Evolutionary conservation across 2,113 vertebrate genomes (phyloP), one percentile per base, ranked within the genome.

Genomic region (Indicator maculatus): DNA sequence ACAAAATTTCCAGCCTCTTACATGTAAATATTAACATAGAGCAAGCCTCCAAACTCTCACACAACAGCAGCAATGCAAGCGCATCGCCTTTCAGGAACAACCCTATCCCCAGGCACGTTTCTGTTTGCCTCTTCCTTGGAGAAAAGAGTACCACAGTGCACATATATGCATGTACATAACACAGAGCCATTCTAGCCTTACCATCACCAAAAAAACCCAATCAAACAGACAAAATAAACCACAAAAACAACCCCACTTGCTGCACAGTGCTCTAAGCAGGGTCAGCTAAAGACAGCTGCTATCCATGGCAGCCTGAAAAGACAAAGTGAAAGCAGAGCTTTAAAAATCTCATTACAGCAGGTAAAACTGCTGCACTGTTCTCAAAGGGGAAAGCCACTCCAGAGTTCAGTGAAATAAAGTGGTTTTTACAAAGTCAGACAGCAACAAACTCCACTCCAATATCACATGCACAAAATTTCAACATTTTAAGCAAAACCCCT

Each of bases 161-260:
- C 7, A 14, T 19, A 16, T 8, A 44, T 1, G 44, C 0, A 1
- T 6, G 15, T 52, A 13, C 21, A 23, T 24, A 24, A 23, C 20
- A 61, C 31, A 38, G 18, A 88, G 20, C 60, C 79, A 47, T 44
- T 56, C 33, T 18, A 60, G n/a, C 19, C n/a, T 0, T 14, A 60
- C 15, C 28, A 83, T 41, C 52, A 64, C 21, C 27, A 21, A 30
- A 60, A 64, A 11, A 55, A 20, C 28, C n/a, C n/a, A n/a, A n/a
- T n/a, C 17, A 28, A 28, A 26, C 26, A 76, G 41, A 31, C 12
- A 19, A 16, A 16, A 36, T 20, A 23, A 41, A 52, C 21, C 21
- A 20, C 19, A 47, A 47, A 19, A 19, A 47, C 47, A 21, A 50
- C 47, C 21, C 47, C 23, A 28, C 27, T 45, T 63, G 12, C 50